These are phyloP conservation scores for Eulithis testata DNA, from an alignment of 2,888 invertebrate species.

Conservation along the genomic window DNA sequence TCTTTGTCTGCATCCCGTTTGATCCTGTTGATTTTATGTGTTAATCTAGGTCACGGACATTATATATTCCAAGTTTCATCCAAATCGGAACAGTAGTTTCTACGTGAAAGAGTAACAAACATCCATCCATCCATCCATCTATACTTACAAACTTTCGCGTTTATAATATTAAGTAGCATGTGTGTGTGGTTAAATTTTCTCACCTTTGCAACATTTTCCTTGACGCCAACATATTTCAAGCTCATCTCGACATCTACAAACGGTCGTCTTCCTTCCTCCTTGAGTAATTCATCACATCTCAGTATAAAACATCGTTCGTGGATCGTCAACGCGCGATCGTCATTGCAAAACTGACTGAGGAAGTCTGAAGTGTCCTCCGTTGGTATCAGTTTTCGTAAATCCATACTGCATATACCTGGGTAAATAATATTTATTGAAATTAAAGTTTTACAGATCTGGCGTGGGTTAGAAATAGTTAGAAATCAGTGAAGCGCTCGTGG, in stretches of 20 bases:
- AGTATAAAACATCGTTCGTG: constrained; percentile 74
- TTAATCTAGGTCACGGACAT: too few relatives aligned
- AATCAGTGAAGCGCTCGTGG: too few relatives aligned
- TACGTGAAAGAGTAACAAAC: neutral
- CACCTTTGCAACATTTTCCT: constrained; percentile 52
- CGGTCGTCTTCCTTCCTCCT: constrained; percentile 55
- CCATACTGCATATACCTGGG: constrained; percentile 78
- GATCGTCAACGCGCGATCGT: constrained; percentile 64
- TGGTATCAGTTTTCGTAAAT: constrained; percentile 78
- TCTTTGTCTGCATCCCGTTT: too few relatives aligned
- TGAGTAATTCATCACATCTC: constrained; percentile 52
- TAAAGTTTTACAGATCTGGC: too few relatives aligned
- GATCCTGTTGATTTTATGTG: too few relatives aligned
- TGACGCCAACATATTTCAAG: constrained; percentile 66
- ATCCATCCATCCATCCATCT: too few relatives aligned
- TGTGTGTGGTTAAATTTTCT: too few relatives aligned
- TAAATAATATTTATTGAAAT: neutral
- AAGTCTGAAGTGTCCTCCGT: constrained; percentile 69
- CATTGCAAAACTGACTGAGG: constrained; percentile 65
- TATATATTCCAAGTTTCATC: too few relatives aligned
- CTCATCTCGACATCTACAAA: constrained; percentile 81
- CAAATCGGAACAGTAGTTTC: too few relatives aligned
- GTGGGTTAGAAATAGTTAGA: neutral
- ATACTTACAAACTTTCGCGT: too few relatives aligned
- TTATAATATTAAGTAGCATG: too few relatives aligned